Evolutionary conservation across 2,113 vertebrate genomes (phyloP).

Genomic region (Sinosuthora webbiana): DNA sequence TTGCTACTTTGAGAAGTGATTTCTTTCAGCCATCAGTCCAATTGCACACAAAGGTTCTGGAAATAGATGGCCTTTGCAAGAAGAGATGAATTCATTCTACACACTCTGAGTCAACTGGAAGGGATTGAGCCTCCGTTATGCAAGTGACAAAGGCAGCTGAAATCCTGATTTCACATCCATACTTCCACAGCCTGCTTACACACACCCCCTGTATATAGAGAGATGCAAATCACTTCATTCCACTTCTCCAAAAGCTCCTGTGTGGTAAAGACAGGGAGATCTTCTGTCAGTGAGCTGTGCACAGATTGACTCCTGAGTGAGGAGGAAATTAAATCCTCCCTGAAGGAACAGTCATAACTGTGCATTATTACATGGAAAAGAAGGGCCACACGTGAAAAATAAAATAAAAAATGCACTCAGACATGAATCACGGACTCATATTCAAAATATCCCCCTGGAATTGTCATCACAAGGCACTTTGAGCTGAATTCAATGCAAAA

Average conservation of each 20-base stretch:
- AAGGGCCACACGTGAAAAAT: not conserved
- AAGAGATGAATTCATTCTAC: not conserved
- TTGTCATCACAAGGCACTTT: not conserved
- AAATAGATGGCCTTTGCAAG: not conserved
- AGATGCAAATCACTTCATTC: not conserved
- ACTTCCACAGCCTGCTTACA: not conserved
- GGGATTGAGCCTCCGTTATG: not conserved
- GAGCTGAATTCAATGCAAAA: not conserved
- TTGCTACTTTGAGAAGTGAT: not conserved
- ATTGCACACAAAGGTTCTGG: not conserved
- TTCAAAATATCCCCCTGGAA: not conserved
- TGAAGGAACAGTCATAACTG: not conserved
- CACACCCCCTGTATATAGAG: not conserved
- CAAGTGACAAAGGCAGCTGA: not conserved
- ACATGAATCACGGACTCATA: not conserved
- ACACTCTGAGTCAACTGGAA: not conserved
- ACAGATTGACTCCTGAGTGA: not conserved
- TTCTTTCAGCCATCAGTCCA: not conserved
- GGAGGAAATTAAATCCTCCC: not conserved
- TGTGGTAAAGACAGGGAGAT: not conserved
- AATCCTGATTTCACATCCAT: not conserved
- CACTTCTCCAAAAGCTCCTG: not conserved
- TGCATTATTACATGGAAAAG: not conserved
- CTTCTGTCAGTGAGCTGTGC: not conserved
- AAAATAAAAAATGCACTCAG: not conserved